A percentile compares a stretch with the other conserved stretches of the same genome.
These are phyloP conservation scores for Vespertilio murinus DNA, from an alignment of 2,797 vertebrate genomes.

Conservation along the genomic window DNA sequence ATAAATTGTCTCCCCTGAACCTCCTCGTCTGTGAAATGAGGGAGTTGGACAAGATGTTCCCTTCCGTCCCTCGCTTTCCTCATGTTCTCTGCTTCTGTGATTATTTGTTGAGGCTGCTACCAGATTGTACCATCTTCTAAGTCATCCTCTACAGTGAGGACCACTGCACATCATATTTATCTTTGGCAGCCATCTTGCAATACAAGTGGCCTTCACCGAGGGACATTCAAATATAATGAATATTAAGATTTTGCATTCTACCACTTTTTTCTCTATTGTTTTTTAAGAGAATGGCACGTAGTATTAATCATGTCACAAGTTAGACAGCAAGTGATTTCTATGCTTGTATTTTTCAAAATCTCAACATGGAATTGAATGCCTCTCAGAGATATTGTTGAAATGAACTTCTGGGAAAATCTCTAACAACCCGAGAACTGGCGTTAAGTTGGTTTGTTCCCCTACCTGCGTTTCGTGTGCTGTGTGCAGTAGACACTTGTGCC, in stretches of 20 bases:
- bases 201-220: not conserved
- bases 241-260: not conserved
- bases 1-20: not conserved
- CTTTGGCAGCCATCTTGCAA: not conserved
- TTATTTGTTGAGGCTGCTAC: not conserved
- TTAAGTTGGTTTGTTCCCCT: not conserved
- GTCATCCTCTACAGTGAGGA: not conserved
- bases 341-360: not conserved
- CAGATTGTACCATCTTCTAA: not conserved
- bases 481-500: not conserved
- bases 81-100: not conserved
- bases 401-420: slow-evolving; percentile 27
- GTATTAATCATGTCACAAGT: not conserved
- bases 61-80: not conserved
- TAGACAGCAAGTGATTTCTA: not conserved
- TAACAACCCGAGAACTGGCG: not conserved
- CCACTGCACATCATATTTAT: not conserved
- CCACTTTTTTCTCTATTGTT: not conserved
- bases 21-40: not conserved
- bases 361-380: not conserved
- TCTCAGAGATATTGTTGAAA: slow-evolving; percentile 39
- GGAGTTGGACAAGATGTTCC: not conserved
- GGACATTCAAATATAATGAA: not conserved
- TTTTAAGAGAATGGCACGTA: not conserved
- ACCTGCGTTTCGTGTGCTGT: not conserved